Conservation (phyloP, 2,797 vertebrate species). For the Botia kubotai region DNA sequence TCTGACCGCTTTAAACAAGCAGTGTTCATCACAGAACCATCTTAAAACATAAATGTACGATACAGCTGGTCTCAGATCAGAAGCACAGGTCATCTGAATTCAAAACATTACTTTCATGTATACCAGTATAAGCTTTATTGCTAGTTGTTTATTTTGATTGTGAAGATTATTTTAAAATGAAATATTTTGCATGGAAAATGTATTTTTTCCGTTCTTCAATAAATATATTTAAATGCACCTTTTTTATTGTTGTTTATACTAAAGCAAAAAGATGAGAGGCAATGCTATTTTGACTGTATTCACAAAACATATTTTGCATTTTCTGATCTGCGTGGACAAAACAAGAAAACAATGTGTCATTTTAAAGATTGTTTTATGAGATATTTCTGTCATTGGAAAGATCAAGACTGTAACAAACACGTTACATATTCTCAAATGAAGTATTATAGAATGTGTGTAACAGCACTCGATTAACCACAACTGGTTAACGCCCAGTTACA, state of each 20-base stretch:
- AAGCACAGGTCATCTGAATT: background rate
- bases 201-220: slow-evolving; percentile 33
- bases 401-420: no score
- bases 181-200: background rate
- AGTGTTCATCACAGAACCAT: background rate
- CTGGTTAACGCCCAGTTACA: background rate
- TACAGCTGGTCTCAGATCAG: slow-evolving; percentile 1
- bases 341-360: no score
- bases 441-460: no score
- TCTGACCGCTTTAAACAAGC: slow-evolving; percentile 51
- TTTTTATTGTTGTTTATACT: no score
- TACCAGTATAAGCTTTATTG: no score
- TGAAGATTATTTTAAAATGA: background rate
- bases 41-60: background rate
- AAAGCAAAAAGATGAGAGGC: no score
- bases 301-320: no score
- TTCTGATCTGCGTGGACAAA: no score
- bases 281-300: no score
- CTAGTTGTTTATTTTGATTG: background rate
- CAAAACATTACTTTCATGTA: background rate
- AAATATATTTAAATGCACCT: slow-evolving; percentile 7
- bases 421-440: no score
- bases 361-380: no score
- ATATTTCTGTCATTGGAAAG: no score
- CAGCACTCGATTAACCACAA: background rate